Evolutionary conservation across 30 jellyfish, hydroid and myxozoan genomes (phyloP).

Genomic region (Nemopilema nomurai): DNA sequence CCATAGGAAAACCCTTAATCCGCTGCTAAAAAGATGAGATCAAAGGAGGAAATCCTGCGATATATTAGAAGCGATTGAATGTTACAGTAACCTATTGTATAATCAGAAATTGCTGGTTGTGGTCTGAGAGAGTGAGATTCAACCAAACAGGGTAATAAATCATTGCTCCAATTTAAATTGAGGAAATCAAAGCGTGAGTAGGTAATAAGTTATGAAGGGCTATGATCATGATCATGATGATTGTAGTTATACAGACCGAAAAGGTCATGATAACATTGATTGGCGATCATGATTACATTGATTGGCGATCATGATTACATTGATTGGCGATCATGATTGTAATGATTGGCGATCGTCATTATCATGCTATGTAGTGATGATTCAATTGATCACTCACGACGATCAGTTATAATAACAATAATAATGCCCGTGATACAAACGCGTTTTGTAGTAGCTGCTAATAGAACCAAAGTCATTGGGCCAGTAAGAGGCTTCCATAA

Average conservation of each 20-base stretch:
- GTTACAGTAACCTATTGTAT: slow-evolving; percentile 4
- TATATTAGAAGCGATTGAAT: slow-evolving; percentile 5
- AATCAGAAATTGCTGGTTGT: not conserved
- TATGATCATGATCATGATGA: not conserved
- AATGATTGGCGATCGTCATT: too few relatives aligned
- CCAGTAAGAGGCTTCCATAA: too few relatives aligned
- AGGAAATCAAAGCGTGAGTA: not conserved
- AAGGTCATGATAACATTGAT: not conserved
- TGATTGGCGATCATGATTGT: not conserved
- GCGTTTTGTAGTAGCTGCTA: too few relatives aligned
- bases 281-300: not conserved
- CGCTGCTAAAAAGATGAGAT: slow-evolving; percentile 24
- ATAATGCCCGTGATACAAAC: too few relatives aligned
- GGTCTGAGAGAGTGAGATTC: not conserved
- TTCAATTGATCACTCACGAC: too few relatives aligned
- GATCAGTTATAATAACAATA: too few relatives aligned
- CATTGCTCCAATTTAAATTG: not conserved
- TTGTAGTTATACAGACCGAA: not conserved
- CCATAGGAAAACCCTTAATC: slow-evolving; percentile 45
- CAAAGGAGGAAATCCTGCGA: slow-evolving; percentile 45
- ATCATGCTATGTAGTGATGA: too few relatives aligned
- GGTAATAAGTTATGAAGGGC: not conserved
- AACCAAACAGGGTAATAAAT: not conserved
- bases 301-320: not conserved
- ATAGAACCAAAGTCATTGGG: too few relatives aligned